phyloP scores from a whole-genome alignment of 2,888 invertebrate species.

The Thymelicus sylvestris region DNA sequence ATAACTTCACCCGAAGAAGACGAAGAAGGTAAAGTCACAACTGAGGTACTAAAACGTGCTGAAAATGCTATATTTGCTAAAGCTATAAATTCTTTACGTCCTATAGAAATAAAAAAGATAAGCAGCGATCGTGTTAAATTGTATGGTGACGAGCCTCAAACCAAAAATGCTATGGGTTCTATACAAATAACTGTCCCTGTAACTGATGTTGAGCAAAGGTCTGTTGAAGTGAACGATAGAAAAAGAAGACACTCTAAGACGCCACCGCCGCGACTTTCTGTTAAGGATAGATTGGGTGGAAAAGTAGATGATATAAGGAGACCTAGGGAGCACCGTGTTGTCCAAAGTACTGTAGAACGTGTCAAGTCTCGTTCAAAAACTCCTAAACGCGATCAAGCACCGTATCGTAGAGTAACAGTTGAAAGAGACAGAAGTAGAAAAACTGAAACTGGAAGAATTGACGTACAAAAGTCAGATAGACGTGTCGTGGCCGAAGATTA shows the following conservation, averaged over 20 bases:
- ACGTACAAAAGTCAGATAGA: conserved; percentile 60
- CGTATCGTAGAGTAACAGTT: conserved; percentile 80
- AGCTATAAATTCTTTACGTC: conserved; percentile 91
- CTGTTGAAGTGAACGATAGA: conserved; percentile 78
- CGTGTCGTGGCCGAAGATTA: conserved; percentile 55
- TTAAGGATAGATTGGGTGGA: conserved; percentile 92
- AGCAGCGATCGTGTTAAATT: conserved; percentile 88
- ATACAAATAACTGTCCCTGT: conserved; percentile 85
- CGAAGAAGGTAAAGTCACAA: conserved; percentile 89
- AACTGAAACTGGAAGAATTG: conserved; percentile 57
- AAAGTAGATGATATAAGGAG: conserved; percentile 87
- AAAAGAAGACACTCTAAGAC: conserved; percentile 74
- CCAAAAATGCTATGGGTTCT: conserved; percentile 72
- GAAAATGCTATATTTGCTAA: conserved; percentile 97
- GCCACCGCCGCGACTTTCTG: conserved; percentile 88
- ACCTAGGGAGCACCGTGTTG: conserved; percentile 79
- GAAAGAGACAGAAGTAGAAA: conserved; percentile 74
- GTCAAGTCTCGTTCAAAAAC: conserved; percentile 83
- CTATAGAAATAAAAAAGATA: conserved; percentile 90
- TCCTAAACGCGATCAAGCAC: conserved; percentile 71
- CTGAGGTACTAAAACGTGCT: conserved; percentile 94
- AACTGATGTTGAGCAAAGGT: conserved; percentile 69
- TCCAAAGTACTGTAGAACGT: conserved; percentile 83
- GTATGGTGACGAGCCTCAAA: conserved; percentile 80
- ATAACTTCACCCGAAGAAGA: conserved; percentile 76